Percentiles rank a stretch among this genome's conserved stretches.
Evolutionary conservation across 2,888 invertebrate genomes (phyloP).

Genomic region (Hemistola chrysoprasaria): DNA sequence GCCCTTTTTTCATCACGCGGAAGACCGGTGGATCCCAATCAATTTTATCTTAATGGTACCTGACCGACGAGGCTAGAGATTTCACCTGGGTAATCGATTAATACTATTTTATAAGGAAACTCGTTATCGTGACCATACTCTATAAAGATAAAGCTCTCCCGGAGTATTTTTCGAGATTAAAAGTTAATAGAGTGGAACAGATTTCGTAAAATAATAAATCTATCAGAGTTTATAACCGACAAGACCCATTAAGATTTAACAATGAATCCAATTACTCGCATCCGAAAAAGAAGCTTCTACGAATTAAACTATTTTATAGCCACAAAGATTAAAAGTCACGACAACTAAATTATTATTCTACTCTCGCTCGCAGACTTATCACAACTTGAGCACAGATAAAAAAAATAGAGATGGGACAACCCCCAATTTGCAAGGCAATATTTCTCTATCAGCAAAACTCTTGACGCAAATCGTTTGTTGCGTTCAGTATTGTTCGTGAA

Average conservation of each 20-base stretch:
- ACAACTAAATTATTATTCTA: too few species aligned
- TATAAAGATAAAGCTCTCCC: constrained; percentile 14
- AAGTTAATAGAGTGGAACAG: constrained; percentile 19
- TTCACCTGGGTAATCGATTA: constrained; percentile 61
- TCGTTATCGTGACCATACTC: constrained; percentile 21
- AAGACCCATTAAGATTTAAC: constrained; percentile 3
- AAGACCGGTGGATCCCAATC: constrained; percentile 74
- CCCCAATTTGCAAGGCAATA: too few species aligned
- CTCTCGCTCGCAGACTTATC: too few species aligned
- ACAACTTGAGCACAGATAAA: too few species aligned
- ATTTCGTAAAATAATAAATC: constrained; percentile 18
- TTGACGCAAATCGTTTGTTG: too few species aligned
- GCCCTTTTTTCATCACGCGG: constrained; percentile 70
- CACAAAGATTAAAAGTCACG: too few species aligned
- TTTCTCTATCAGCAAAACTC: too few species aligned
- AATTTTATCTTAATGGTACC: constrained; percentile 70
- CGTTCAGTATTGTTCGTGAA: constrained; percentile 16
- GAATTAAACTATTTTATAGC: background rate
- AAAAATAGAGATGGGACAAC: too few species aligned
- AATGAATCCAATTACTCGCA: constrained; percentile 15
- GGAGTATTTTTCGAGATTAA: constrained; percentile 8
- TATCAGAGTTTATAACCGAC: constrained; percentile 15
- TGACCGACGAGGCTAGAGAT: constrained; percentile 43
- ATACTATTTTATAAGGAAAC: constrained; percentile 39
- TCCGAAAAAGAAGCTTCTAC: constrained; percentile 11